A percentile compares a stretch with the other conserved stretches of the same genome.
Conservation (phyloP, 37 sponge, comb jelly and placozoan genomes). For the Halichondria panicea region DNA sequence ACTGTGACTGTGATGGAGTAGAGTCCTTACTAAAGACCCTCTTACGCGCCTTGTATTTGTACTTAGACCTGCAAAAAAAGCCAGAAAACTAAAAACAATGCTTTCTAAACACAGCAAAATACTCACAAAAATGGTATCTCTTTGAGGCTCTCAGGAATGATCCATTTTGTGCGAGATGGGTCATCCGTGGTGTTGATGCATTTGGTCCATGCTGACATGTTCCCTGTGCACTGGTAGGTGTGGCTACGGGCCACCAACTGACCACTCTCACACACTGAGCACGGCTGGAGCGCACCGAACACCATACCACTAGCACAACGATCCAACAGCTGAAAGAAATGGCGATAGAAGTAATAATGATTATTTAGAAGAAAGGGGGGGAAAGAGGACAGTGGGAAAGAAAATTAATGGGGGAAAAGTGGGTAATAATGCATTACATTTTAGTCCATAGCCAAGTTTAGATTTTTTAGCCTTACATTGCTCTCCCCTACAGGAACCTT, state of each 20-base stretch:
- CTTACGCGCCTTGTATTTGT: slow-evolving; percentile 37
- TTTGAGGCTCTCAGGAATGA: slow-evolving; percentile 69
- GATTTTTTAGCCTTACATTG: slow-evolving; percentile 36
- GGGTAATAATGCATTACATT: too few species aligned
- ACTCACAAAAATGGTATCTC: too few species aligned
- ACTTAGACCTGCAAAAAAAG: slow-evolving; percentile 52
- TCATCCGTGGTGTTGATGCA: slow-evolving; percentile 67
- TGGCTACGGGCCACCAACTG: slow-evolving; percentile 58
- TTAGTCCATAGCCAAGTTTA: too few species aligned
- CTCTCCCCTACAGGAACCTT: slow-evolving; percentile 70
- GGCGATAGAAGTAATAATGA: too few species aligned
- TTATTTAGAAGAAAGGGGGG: too few species aligned
- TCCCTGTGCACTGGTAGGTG: slow-evolving; percentile 85
- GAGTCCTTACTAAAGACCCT: slow-evolving; percentile 56
- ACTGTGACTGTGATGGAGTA: slow-evolving; percentile 7
- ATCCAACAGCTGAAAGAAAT: slow-evolving; percentile 62
- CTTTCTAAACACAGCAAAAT: not conserved
- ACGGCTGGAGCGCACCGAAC: slow-evolving; percentile 81
- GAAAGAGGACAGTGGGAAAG: too few species aligned
- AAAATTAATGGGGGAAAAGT: not conserved
- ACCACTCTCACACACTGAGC: slow-evolving; percentile 67
- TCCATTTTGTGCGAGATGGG: slow-evolving; percentile 69
- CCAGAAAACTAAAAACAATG: not conserved
- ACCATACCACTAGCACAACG: slow-evolving; percentile 81
- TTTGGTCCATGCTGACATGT: slow-evolving; percentile 93